Base-by-base conservation (phyloP, 2,888 invertebrate genomes). In the Lacanobia wlatinum region DNA sequence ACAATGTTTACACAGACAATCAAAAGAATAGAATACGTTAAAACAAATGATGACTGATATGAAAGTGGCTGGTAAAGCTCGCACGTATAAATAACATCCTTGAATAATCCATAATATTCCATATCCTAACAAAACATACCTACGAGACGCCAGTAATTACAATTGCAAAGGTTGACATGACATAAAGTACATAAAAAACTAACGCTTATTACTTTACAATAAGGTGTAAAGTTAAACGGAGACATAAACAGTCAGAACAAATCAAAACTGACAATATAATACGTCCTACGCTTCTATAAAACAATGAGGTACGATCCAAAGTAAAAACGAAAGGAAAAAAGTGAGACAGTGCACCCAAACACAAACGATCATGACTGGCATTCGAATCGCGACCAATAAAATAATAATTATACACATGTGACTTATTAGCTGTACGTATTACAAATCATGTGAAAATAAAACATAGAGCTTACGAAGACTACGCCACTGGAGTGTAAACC, bases 331-430 rank as follows among this genome's bases (percentile, higher is more conserved):
- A 91, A 89, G 79, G 83, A 91, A 91, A 92, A 91, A 90, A 87
- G 72, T 80, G 87, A 89, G 88, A 90, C 86, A 88, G 83, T 87
- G 90, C 90, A 92, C 90, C 93, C 91, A 92, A 93, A 92, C 92
- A 92, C 86, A 88, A 76, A 84, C 90, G 91, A 85, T 89, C 93
- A 93, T 94, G 93, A 93, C 93, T 94, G 91, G 94, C 93, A 92
- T 94, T 93, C 94, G 91, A 88, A 93, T 91, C 87, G 91, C 90
- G 87, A 85, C 91, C 94, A 94, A 95, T 95, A 95, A 95, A 95
- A 95, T 95, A 95, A 95, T 95, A 95, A 96, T 96, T 95, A 95
- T 94, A 95, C 94, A 93, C 95, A 94, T 94, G 94, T 94, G 94
- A 95, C 94, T 94, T 95, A 95, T 95, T 95, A 95, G 92, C 92